A percentile compares a stretch with the other conserved stretches of the same genome.
These are phyloP conservation scores for Ischnus inquisitorius DNA, from an alignment of 2,888 invertebrate species.

Conservation along the genomic window DNA sequence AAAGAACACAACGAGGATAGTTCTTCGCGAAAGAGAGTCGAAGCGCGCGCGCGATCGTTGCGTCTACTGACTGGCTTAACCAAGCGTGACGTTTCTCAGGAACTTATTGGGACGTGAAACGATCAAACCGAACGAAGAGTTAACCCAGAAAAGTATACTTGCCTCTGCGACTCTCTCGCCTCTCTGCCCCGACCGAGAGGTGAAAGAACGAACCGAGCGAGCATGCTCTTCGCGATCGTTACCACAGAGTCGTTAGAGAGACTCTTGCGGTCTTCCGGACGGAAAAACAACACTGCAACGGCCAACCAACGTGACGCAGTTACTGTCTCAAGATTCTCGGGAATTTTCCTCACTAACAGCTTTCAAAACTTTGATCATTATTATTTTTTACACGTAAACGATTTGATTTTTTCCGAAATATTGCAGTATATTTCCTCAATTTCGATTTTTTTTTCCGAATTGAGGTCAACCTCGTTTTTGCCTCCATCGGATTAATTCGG, in stretches of 20 bases:
- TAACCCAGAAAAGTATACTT: constrained; percentile 56
- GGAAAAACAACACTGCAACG: constrained; percentile 25
- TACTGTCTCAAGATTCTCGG: not conserved
- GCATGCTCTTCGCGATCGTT: constrained; percentile 55
- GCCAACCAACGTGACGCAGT: not conserved
- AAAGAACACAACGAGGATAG: constrained; percentile 6
- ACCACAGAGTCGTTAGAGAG: constrained; percentile 55
- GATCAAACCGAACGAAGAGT: constrained; percentile 49
- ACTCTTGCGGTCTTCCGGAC: constrained; percentile 39
- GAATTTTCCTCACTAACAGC: constrained; percentile 3
- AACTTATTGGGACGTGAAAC: constrained; percentile 64
- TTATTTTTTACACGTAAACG: not conserved
- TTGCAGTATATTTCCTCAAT: not conserved
- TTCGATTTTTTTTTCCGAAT: not conserved
- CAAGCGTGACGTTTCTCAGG: constrained; percentile 61
- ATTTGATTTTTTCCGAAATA: not conserved
- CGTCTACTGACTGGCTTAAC: constrained; percentile 29
- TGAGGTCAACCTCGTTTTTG: not conserved
- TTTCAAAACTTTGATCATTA: not conserved
- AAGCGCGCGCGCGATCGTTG: not conserved
- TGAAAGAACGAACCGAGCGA: constrained; percentile 37
- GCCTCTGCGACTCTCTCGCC: constrained; percentile 20
- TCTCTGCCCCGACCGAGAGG: constrained; percentile 6
- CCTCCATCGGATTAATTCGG: not conserved
- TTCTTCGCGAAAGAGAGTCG: constrained; percentile 10